A percentile compares a stretch with the other conserved stretches of the same genome.
phyloP scores from a whole-genome alignment of 2,888 invertebrate genomes.

The Hofmannophila pseudospretella region DNA sequence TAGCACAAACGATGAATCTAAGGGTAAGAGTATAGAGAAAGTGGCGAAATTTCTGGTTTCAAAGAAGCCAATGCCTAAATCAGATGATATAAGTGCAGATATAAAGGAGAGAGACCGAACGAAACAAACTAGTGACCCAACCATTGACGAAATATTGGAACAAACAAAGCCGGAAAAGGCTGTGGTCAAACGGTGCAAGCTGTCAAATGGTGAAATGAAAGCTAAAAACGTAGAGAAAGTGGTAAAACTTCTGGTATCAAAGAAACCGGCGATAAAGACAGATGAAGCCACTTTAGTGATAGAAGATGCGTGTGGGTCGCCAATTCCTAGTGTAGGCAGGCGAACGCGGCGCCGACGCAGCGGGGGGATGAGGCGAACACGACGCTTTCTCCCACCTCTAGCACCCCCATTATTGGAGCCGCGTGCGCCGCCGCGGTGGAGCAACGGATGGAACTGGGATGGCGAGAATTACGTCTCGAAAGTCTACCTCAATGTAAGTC shows the following conservation, averaged over 20 bases:
- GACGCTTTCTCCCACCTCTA: conserved; percentile 22
- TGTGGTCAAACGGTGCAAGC: conserved; percentile 44
- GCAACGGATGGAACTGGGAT: conserved; percentile 95
- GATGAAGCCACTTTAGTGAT: conserved; percentile 58
- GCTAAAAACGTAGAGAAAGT: conserved; percentile 62
- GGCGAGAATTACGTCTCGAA: conserved; percentile 89
- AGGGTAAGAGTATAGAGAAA: conserved; percentile 26
- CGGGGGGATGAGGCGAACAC: conserved; percentile 23
- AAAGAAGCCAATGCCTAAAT: conserved; percentile 19
- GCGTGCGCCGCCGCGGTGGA: conserved; percentile 79
- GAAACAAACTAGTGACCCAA: conserved; percentile 10
- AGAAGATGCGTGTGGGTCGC: conserved; percentile 54
- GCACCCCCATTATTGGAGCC: conserved; percentile 26
- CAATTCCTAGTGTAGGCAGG: conserved; percentile 25
- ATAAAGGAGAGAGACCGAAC: conserved; percentile 10
- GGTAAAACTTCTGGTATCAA: conserved; percentile 61
- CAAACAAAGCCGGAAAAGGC: conserved; percentile 16
- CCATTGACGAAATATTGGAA: conserved; percentile 13
- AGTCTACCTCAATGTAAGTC: conserved; percentile 91
- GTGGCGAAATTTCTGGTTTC: conserved; percentile 28
- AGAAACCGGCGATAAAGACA: conserved; percentile 61
- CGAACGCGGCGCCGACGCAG: conserved; percentile 30
- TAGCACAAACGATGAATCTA: conserved; percentile 21
- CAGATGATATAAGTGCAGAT: conserved; percentile 6
- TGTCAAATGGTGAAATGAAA: conserved; percentile 47